Base-by-base conservation (phyloP, 2,888 invertebrate genomes). In the Ceramica pisi region DNA sequence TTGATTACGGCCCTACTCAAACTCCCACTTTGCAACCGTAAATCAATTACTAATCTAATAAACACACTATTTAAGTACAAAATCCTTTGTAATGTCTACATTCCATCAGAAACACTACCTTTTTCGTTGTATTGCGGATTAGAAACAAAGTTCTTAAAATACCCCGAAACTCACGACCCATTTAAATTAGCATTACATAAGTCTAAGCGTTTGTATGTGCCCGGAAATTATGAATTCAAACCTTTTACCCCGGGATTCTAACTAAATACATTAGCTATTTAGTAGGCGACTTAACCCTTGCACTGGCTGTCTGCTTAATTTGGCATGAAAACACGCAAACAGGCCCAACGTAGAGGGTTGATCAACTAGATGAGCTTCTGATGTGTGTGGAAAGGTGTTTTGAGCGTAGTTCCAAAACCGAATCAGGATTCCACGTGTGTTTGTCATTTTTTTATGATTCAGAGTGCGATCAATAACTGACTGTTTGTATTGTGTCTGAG, bases 211-310 rank as follows among this genome's bases (percentile, higher is more conserved):
- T 65, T 73, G 74, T 71, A 84, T 82, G 81, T 86, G 75, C 82
- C 82, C 85, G 83, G 86, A 81, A 84, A 89, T 92, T 90, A 91
- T 90, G 89, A 89, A 92, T 92, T 89, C 88, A 90, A 87, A 85
- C 90, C 90, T 89, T 90, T 90, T 88, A 85, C 87, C 85, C 86
- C 86, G 83, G 89, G 84, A 86, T 88, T 88, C 82, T 86, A 81
- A 84, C 90, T 92, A 92, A 92, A 91, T 90, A 92, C 92, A 92
- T 93, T 91, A 93, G 88, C 89, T 91, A 91, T 92, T 93, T 92
- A 92, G 88, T 90, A 92, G 87, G 83, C 84, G 87, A 87, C 88
- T 90, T 89, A 88, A 88, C 86, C 88, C 85, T 85, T 85, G 84
- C 85, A 86, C 78, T 80, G 83, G 82, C 84, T 87, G 90, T 91